phyloP scores from a whole-genome alignment of 2,113 vertebrate genomes.

The Ceyx melanurus region DNA sequence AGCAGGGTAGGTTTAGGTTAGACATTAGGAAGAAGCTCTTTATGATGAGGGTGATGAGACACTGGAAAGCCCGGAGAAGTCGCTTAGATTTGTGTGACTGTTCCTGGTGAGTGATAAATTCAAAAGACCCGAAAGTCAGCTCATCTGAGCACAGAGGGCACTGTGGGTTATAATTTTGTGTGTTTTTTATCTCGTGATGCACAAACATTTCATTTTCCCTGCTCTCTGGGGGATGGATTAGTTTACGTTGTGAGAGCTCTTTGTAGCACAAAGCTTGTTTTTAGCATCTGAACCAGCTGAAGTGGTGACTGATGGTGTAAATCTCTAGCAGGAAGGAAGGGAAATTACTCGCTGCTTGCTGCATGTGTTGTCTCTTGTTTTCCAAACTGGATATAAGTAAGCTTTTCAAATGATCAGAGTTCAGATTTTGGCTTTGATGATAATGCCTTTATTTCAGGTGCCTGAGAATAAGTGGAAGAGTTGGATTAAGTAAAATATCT shows the following conservation, averaged over 20 bases:
- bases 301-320: accelerated
- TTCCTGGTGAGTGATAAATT: not conserved
- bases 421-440: not conserved
- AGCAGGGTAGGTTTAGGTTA: too few relatives aligned
- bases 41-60: too few relatives aligned
- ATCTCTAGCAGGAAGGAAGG: not conserved
- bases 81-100: not conserved
- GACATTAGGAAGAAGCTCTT: too few relatives aligned
- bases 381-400: not conserved
- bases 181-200: not conserved
- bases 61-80: not conserved
- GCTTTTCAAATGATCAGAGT: not conserved
- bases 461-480: not conserved
- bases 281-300: not conserved
- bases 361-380: not conserved
- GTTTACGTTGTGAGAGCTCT: not conserved
- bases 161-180: not conserved
- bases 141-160: not conserved
- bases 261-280: not conserved
- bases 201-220: not conserved
- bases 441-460: not conserved
- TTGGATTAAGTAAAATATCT: not conserved
- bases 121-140: not conserved
- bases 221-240: not conserved
- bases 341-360: not conserved